Evolutionary conservation across 2,113 vertebrate species (phyloP).

Genomic region (Ctenomys sociabilis): DNA sequence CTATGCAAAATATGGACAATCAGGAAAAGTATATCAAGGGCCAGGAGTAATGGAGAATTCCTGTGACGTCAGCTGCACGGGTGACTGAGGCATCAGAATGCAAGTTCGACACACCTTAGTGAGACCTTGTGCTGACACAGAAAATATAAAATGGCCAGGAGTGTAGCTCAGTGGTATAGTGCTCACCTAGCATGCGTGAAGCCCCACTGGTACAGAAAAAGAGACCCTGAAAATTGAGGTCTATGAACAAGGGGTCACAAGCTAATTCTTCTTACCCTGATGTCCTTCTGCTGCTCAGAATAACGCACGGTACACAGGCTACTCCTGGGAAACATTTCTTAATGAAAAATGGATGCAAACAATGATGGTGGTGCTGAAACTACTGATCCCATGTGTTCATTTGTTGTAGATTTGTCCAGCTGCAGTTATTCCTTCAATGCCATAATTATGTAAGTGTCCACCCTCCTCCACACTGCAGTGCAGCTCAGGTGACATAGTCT

Average conservation of each 20-base stretch:
- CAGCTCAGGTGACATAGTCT: not conserved
- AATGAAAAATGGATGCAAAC: not conserved
- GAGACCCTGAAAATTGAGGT: not conserved
- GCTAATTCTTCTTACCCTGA: not conserved
- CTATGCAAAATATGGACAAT: not conserved
- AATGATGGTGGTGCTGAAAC: not conserved
- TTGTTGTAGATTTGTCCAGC: not conserved
- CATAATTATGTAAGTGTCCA: not conserved
- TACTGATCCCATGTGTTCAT: not conserved
- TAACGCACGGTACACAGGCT: not conserved
- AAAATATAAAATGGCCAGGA: not conserved
- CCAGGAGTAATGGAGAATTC: not conserved
- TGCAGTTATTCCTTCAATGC: not conserved
- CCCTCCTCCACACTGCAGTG: fast-evolving
- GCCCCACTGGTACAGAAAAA: not conserved
- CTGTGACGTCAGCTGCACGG: not conserved
- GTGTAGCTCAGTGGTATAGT: not conserved
- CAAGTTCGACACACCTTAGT: not conserved
- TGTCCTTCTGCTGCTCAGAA: not conserved
- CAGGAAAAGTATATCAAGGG: not conserved
- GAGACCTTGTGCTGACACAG: not conserved
- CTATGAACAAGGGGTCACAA: not conserved
- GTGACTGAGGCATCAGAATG: not conserved
- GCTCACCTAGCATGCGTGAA: not conserved
- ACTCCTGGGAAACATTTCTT: not conserved